Evolutionary conservation across 2,888 invertebrate species (phyloP), one percentile per base, ranked within the genome.

Genomic region (Drosophila neotestacea): DNA sequence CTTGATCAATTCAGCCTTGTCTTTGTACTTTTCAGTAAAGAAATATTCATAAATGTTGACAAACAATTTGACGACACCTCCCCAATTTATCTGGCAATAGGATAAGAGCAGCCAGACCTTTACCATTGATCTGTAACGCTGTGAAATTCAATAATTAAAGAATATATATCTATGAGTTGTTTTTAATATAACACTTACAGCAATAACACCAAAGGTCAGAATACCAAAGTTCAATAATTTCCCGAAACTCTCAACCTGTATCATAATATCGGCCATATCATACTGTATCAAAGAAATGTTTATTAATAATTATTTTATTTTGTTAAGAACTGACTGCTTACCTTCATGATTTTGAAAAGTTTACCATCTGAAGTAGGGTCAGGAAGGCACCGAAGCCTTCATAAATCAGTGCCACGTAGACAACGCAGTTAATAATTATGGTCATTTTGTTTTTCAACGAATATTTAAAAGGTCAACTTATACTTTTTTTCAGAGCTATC

Each of bases 11-110:
- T 62, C 59, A 1, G 50, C 28, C 4, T 22, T 30, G 6, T 10
- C 41, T 0, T 34, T 30, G 51, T 30, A 60, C 34, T 66, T 78
- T 0, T 32, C 38, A 9, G 36, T 39, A 22, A 38, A 39, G 0
- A 52, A 34, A 50, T 56, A 74, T 16, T 38, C 13, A n/a, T 27
- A 60, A 6, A 62, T 34, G 5, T 16, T 11, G 2, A 34, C 1
- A 1, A 60, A n/a, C 6, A 65, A 5, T 4, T 38, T n/a, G 0
- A 6, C 16, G 5, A 71, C n/a, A 4, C 9, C 16, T 1, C 9
- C 27, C 67, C 75, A 77, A 9, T 52, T 59, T 4, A 79, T 70
- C 6, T 63, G 66, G 6, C 50, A 7, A 41, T 59, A 79, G 6
- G 63, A 42, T n/a, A 34, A 30, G 0, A 67, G 27, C 11, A 77